Conservation (phyloP, 2,888 invertebrate species). For the Cosmopolites sordidus region DNA sequence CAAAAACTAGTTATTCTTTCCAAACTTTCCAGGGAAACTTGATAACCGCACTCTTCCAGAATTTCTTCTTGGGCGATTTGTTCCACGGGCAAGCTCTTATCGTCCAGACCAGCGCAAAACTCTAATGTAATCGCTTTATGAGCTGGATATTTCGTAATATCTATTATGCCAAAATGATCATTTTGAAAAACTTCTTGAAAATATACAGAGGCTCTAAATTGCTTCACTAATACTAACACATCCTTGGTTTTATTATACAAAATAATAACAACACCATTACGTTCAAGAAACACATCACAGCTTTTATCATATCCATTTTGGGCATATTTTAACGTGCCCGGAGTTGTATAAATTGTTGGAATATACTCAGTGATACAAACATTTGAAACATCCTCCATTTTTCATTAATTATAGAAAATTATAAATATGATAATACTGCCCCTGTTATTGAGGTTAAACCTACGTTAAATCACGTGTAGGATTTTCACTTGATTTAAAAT, state of each 20-base stretch:
- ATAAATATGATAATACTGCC: too few relatives aligned
- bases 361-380: slow-evolving; percentile 42
- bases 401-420: too few relatives aligned
- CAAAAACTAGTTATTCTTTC: slow-evolving; percentile 64
- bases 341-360: slow-evolving; percentile 60
- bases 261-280: slow-evolving; percentile 79
- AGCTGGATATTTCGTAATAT: slow-evolving; percentile 61
- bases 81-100: slow-evolving; percentile 65
- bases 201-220: slow-evolving; percentile 86
- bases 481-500: too few relatives aligned
- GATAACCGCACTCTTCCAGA: slow-evolving; percentile 89
- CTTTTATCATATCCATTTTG: slow-evolving; percentile 68
- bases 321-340: slow-evolving; percentile 63
- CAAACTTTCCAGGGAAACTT: slow-evolving; percentile 61
- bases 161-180: slow-evolving; percentile 50
- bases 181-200: slow-evolving; percentile 57
- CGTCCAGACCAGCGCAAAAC: slow-evolving; percentile 90
- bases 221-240: slow-evolving; percentile 77
- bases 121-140: slow-evolving; percentile 76
- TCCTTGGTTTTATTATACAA: slow-evolving; percentile 72
- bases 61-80: slow-evolving; percentile 83
- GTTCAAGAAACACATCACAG: slow-evolving; percentile 75
- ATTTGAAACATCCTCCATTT: slow-evolving; percentile 41
- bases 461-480: too few relatives aligned
- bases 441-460: too few relatives aligned